Evolutionary conservation across 1,140 invertebrate species (phyloP).

Genomic region (Bombus cullumanus): DNA sequence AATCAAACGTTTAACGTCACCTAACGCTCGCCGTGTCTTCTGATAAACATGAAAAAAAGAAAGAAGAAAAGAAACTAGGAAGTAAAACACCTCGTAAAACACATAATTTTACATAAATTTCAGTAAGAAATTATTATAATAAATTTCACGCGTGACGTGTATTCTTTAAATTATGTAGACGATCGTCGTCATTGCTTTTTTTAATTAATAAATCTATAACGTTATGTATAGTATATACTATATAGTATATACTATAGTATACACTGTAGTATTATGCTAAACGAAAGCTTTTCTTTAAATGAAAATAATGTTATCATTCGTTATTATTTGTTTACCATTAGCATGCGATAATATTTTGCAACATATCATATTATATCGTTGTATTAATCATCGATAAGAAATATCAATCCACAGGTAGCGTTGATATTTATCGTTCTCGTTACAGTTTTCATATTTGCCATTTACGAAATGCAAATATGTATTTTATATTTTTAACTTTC

Average conservation of each 20-base stretch:
- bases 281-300: too few species aligned
- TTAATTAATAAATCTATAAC: too few species aligned
- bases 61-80: not conserved
- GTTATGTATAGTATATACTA: too few species aligned
- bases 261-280: too few species aligned
- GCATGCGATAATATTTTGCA: not conserved
- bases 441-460: not conserved
- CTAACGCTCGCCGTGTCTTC: not conserved
- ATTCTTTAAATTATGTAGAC: too few species aligned
- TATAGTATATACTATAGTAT: too few species aligned
- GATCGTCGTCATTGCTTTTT: too few species aligned
- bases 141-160: too few species aligned
- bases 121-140: too few species aligned
- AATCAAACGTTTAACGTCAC: slow-evolving; percentile 1
- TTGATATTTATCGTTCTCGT: not conserved
- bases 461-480: not conserved
- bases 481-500: not conserved
- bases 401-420: not conserved
- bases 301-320: not conserved
- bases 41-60: not conserved
- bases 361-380: not conserved
- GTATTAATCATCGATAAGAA: not conserved
- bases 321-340: not conserved
- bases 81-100: not conserved
- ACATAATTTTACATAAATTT: too few species aligned